Base-by-base conservation (phyloP, 2,797 vertebrate genomes). In the Pseudochaenichthys georgianus region DNA sequence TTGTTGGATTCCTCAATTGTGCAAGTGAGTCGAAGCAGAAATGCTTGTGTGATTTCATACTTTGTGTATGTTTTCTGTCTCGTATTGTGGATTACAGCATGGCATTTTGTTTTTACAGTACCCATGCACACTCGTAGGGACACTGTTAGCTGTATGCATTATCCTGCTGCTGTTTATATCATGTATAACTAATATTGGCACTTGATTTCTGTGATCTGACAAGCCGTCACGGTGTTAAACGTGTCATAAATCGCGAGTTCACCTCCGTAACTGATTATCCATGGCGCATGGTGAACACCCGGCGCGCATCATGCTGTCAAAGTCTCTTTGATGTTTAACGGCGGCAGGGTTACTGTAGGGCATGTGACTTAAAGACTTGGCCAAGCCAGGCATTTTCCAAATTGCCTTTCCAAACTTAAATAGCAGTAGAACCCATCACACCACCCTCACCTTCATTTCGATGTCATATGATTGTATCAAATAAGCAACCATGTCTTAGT, bases 311-410 rank as follows among this genome's bases (percentile, higher is more conserved):
- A 45, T 8, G 81, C 80, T 91, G 83, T 90, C 85, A 84, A 7
- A 72, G 70, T 46, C 21, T 75, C 57, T 64, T 45, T 73, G 54
- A 77, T 79, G 80, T 67, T 84, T 76, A 41, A 47, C 21, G n/a
- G 46, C 38, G 43, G 28, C 68, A 65, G 86, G 89, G 91, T 93
- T 93, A 93, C 83, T 83, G n/a, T 65, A 69, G 84, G 85, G 72
- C 89, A 89, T 75, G 78, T 79, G 23, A 77, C 63, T 81, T n/a
- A 60, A 71, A 59, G 63, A 38, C 34, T 38, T 38, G 34, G 34
- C 59, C 47, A 43, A 54, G 48, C 63, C 41, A 59, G 72, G 38
- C 76, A 28, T 60, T 78, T 38, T 28, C n/a, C 28, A 68, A 80
- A 82, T 64, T 78, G 50, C 73, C 42, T 34, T 28, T 46, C 13